Conservation (phyloP, 2,113 vertebrate species). For the Poeciliopsis prolifica region DNA sequence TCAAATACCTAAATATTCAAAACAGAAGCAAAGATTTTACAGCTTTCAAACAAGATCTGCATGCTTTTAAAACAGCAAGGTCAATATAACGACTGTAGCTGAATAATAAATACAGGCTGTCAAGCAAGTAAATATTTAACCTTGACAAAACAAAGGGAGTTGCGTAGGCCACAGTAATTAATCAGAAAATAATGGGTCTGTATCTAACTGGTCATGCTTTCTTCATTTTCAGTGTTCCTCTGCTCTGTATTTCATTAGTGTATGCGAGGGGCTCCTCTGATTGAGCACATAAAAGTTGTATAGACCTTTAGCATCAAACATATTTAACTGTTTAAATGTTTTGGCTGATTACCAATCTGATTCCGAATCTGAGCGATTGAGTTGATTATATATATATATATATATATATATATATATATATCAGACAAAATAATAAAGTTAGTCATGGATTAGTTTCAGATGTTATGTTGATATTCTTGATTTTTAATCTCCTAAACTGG, state of each 20-base stretch:
- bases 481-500: neutral
- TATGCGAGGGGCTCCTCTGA: no score
- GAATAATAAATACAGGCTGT: constrained; percentile 6
- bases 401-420: no score
- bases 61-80: neutral
- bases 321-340: no score
- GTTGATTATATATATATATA: no score
- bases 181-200: neutral
- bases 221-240: neutral
- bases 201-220: neutral
- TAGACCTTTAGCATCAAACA: no score
- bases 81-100: neutral
- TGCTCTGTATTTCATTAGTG: neutral
- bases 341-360: no score
- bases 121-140: neutral
- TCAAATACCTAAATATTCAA: neutral
- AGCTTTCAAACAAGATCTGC: neutral
- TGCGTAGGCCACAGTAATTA: neutral
- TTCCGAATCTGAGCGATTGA: no score
- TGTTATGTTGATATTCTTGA: no score
- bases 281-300: no score
- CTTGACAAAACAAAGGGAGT: neutral
- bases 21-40: neutral
- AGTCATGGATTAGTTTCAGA: no score
- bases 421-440: no score